Evolutionary conservation across 2,797 vertebrate genomes (phyloP).

Genomic region (Discoglossus pictus): DNA sequence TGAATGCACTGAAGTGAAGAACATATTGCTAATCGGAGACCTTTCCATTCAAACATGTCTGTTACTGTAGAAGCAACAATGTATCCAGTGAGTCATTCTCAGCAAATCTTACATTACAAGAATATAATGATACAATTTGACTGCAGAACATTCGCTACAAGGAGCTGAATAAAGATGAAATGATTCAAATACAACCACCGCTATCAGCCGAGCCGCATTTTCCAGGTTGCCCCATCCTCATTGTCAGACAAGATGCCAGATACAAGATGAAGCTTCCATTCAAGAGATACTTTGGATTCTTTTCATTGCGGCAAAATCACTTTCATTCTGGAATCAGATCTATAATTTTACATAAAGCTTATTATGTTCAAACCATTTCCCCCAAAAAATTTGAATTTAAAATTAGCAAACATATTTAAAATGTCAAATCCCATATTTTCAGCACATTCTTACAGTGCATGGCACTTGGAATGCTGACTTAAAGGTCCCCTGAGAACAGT

Average conservation of each 20-base stretch:
- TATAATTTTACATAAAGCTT: too few relatives aligned
- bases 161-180: slow-evolving; percentile 7
- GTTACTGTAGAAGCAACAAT: background rate
- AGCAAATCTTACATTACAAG: slow-evolving; percentile 7
- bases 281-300: too few relatives aligned
- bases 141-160: background rate
- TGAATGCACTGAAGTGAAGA: background rate
- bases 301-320: too few relatives aligned
- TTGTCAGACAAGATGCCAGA: slow-evolving; percentile 3
- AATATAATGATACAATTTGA: slow-evolving; percentile 12
- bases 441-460: too few relatives aligned
- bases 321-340: too few relatives aligned
- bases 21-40: slow-evolving; percentile 5
- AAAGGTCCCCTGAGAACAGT: too few relatives aligned
- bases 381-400: too few relatives aligned
- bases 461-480: too few relatives aligned
- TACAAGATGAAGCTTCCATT: too few relatives aligned
- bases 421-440: too few relatives aligned
- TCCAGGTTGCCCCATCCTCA: slow-evolving; percentile 16
- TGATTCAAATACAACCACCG: background rate
- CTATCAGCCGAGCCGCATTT: background rate
- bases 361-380: too few relatives aligned
- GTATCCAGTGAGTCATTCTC: slow-evolving; percentile 11
- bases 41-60: background rate
- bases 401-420: too few relatives aligned